phyloP scores from a whole-genome alignment of 2,888 invertebrate genomes.

The Plusia festucae region DNA sequence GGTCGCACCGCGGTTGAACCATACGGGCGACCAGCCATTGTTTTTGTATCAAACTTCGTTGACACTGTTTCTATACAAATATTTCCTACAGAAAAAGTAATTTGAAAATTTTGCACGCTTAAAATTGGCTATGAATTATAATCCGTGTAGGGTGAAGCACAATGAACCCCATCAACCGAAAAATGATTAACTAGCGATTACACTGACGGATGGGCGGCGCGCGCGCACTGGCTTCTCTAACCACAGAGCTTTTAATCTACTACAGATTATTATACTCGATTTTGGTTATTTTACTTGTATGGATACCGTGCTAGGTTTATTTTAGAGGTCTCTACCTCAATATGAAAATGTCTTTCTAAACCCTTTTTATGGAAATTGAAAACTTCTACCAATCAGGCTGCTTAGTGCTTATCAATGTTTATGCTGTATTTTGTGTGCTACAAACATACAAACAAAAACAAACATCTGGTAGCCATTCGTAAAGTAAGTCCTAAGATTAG shows the following conservation, averaged over 20 bases:
- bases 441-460: background rate
- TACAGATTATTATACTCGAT: constrained; percentile 34
- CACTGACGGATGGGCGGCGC: constrained; percentile 86
- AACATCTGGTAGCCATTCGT: too few relatives aligned
- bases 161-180: constrained; percentile 88
- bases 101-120: constrained; percentile 78
- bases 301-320: too few relatives aligned
- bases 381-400: too few relatives aligned
- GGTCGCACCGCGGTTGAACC: constrained; percentile 71
- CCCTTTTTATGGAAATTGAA: too few relatives aligned
- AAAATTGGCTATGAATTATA: constrained; percentile 79
- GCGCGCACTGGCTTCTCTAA: constrained; percentile 83
- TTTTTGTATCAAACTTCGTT: constrained; percentile 50
- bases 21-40: constrained; percentile 71
- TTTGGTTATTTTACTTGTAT: background rate
- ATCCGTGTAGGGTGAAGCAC: constrained; percentile 80
- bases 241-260: constrained; percentile 68
- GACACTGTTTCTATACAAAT: constrained; percentile 36
- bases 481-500: background rate
- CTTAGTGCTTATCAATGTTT: too few relatives aligned
- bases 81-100: constrained; percentile 57
- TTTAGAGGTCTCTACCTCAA: too few relatives aligned
- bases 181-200: constrained; percentile 89
- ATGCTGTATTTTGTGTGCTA: too few relatives aligned
- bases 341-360: too few relatives aligned